Evolutionary conservation across 2,113 vertebrate species (phyloP).

Genomic region (Rhadina sibilatrix): DNA sequence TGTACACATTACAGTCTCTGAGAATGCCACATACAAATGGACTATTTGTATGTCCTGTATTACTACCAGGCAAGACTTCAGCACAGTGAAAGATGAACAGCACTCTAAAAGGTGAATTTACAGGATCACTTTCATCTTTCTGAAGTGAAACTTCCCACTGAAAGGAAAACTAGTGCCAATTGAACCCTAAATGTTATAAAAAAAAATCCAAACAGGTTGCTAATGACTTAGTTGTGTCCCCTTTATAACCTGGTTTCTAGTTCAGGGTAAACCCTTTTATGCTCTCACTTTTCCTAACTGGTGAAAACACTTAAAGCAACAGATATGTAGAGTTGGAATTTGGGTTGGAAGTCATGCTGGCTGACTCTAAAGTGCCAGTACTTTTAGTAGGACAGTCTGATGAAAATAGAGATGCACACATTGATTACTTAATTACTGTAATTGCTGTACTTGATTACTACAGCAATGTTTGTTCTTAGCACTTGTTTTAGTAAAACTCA

Average conservation of each 20-base stretch:
- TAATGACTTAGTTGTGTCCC: neutral
- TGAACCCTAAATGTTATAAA: neutral
- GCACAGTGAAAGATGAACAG: neutral
- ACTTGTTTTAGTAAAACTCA: neutral
- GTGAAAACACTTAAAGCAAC: neutral
- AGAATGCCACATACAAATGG: neutral
- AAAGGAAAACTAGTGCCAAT: neutral
- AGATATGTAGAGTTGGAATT: fast-evolving
- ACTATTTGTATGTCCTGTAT: neutral
- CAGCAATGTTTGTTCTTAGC: neutral
- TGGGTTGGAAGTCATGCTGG: neutral
- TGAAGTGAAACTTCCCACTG: neutral
- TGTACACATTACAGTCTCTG: neutral
- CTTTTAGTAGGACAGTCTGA: neutral
- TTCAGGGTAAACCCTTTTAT: neutral
- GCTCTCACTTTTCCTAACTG: neutral
- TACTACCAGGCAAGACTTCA: neutral
- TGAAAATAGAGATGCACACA: neutral
- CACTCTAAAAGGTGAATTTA: neutral
- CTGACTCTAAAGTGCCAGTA: neutral
- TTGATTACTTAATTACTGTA: neutral
- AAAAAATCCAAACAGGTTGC: neutral
- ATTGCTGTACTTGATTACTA: neutral
- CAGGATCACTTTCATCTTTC: neutral
- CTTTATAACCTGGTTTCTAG: neutral